A percentile compares a stretch with the other conserved stretches of the same genome.
Conservation (phyloP, 2,113 vertebrate species). For the Cettia cetti region DNA sequence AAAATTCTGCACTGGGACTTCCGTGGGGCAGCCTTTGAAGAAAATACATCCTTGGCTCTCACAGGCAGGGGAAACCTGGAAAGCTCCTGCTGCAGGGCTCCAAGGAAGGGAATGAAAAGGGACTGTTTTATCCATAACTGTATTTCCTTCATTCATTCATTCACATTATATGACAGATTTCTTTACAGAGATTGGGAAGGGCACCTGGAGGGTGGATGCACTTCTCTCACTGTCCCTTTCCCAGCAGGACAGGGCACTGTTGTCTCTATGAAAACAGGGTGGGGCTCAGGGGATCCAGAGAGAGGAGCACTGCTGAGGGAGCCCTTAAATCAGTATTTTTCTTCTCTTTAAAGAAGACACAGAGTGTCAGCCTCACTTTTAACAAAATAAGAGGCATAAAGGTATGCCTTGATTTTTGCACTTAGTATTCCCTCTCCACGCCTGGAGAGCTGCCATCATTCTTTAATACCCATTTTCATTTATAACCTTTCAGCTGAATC, state of each 20-base stretch:
- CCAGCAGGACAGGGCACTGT: neutral
- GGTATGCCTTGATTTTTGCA: neutral
- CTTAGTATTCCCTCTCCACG: neutral
- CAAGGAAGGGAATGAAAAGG: neutral
- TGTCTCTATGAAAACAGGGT: neutral
- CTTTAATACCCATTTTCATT: neutral
- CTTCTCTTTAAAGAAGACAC: neutral
- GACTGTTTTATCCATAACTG: neutral
- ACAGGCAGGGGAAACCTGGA: neutral
- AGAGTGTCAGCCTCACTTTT: neutral
- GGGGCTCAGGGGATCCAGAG: neutral
- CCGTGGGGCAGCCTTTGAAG: neutral
- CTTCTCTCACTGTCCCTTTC: fast-evolving
- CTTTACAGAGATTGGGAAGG: neutral
- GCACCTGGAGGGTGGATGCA: neutral
- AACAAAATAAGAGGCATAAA: neutral
- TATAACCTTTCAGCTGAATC: neutral
- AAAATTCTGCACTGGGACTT: neutral
- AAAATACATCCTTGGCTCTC: neutral
- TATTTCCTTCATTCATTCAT: neutral
- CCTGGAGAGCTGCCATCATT: neutral
- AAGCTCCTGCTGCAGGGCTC: neutral
- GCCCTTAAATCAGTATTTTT: neutral
- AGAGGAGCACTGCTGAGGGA: neutral
- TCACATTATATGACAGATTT: neutral